These are phyloP conservation scores for Cyanoderma ruficeps DNA, from an alignment of 2,113 vertebrate genomes.

Conservation along the genomic window DNA sequence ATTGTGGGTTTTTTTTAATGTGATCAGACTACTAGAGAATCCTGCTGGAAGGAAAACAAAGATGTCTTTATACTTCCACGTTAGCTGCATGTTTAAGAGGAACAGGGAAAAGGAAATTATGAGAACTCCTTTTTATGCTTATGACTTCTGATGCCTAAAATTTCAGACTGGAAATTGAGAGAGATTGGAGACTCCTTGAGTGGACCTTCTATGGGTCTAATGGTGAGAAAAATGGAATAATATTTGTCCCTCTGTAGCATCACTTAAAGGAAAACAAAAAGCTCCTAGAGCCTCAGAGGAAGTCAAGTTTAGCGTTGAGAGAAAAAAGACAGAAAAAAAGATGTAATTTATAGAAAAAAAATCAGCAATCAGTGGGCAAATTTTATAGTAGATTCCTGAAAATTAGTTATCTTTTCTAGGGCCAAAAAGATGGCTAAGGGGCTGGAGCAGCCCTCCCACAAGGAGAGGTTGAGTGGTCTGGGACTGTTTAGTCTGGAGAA, in stretches of 20 bases:
- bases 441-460: neutral
- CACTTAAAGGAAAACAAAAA: neutral
- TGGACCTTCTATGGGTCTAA: neutral
- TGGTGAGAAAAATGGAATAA: neutral
- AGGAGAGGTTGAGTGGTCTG: neutral
- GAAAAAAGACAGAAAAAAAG: neutral
- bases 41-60: neutral
- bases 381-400: neutral
- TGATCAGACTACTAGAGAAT: neutral
- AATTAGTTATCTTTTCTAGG: neutral
- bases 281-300: neutral
- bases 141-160: neutral
- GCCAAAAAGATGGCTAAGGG: neutral
- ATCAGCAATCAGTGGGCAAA: neutral
- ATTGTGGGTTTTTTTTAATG: neutral
- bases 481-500: neutral
- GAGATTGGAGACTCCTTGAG: neutral
- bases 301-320: neutral
- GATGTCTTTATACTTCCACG: neutral
- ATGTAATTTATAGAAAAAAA: neutral
- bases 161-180: neutral
- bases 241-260: neutral
- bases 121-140: neutral
- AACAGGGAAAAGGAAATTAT: neutral
- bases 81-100: neutral